phyloP scores from a whole-genome alignment of 2,888 invertebrate species.

The Cerastis rubricosa region DNA sequence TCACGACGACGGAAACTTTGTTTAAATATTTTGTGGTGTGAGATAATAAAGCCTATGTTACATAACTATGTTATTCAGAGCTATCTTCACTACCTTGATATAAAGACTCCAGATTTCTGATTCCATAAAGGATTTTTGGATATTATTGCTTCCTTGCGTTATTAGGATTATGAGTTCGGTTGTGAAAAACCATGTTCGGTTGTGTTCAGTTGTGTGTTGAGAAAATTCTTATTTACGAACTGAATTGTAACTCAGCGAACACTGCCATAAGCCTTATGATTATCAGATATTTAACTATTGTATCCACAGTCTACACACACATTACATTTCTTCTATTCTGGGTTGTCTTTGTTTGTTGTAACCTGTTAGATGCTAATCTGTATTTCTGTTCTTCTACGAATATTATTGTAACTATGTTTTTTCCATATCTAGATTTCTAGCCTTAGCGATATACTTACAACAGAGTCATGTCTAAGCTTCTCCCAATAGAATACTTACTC shows the following conservation, averaged over 20 bases:
- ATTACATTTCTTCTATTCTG: not conserved
- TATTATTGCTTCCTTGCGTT: not conserved
- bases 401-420: not conserved
- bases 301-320: not conserved
- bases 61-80: not conserved
- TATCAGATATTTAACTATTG: not conserved
- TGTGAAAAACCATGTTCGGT: too few relatives aligned
- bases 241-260: not conserved
- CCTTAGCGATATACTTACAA: not conserved
- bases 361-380: not conserved
- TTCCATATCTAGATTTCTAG: not conserved
- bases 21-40: not conserved
- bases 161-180: not conserved
- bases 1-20: not conserved
- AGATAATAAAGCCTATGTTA: conserved; percentile 11
- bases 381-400: not conserved
- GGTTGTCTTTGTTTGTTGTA: not conserved
- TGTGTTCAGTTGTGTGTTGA: too few relatives aligned
- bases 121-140: not conserved
- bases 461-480: not conserved
- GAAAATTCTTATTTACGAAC: not conserved
- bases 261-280: too few relatives aligned
- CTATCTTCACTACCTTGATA: not conserved
- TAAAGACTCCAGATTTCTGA: not conserved
- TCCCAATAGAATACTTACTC: conserved; percentile 18